phyloP scores from a whole-genome alignment of 2,888 invertebrate species.

The Xanthorhoe spadicearia region DNA sequence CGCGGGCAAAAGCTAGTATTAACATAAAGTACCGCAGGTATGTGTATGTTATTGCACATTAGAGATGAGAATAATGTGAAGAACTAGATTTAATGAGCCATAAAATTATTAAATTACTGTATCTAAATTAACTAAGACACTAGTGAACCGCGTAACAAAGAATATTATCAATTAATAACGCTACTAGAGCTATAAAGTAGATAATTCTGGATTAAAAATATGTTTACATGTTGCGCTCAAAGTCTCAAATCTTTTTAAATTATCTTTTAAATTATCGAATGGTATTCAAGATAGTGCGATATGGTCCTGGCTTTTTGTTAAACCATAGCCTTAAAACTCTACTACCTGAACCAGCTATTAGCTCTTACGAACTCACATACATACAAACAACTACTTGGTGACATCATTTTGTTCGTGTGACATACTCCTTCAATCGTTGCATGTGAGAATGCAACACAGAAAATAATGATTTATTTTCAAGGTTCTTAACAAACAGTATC shows the following conservation, averaged over 20 bases:
- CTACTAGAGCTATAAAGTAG: background rate
- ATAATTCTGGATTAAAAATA: background rate
- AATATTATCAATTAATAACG: background rate
- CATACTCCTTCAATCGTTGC: background rate
- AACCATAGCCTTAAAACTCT: too few relatives aligned
- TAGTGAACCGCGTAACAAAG: background rate
- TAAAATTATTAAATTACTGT: slow-evolving; percentile 13
- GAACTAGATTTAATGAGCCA: slow-evolving; percentile 14
- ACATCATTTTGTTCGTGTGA: background rate
- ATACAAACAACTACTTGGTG: too few relatives aligned
- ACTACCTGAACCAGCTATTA: too few relatives aligned
- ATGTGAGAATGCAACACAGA: background rate
- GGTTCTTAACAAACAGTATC: slow-evolving; percentile 30
- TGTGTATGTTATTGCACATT: slow-evolving; percentile 9
- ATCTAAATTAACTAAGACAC: slow-evolving; percentile 2
- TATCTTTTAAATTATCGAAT: too few relatives aligned
- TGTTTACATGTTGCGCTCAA: too few relatives aligned
- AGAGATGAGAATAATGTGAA: slow-evolving; percentile 14
- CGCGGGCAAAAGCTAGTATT: too few relatives aligned
- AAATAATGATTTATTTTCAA: slow-evolving; percentile 15
- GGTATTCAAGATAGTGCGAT: too few relatives aligned
- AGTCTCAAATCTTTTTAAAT: too few relatives aligned
- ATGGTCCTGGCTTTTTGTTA: too few relatives aligned
- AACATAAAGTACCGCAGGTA: slow-evolving; percentile 1
- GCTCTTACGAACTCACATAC: too few relatives aligned